Percentiles rank a stretch among this genome's conserved stretches.
Conservation (phyloP, 2,113 vertebrate genomes). For the Arvicanthis niloticus region DNA sequence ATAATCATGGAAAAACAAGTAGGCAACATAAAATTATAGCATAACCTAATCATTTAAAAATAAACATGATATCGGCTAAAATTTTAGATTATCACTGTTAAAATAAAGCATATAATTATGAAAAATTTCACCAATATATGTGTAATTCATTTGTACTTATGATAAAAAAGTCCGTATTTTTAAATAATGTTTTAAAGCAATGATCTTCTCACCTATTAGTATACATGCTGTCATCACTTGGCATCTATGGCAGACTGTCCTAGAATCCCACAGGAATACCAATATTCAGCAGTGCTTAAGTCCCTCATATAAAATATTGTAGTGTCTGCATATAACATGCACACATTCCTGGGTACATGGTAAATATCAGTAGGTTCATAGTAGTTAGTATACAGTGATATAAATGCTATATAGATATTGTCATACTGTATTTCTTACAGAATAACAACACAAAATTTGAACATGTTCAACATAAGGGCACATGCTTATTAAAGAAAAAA, state of each 20-base stretch:
- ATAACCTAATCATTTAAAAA: neutral
- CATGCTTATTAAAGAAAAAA: neutral
- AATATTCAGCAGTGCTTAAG: neutral
- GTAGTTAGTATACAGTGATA: neutral
- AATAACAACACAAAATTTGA: neutral
- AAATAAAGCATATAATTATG: neutral
- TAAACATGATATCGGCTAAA: neutral
- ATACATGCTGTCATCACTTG: neutral
- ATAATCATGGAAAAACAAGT: neutral
- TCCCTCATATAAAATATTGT: neutral
- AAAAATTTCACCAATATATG: neutral
- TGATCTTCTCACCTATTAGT: neutral
- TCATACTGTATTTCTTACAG: neutral
- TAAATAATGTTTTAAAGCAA: neutral
- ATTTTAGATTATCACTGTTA: neutral
- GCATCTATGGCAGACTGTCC: neutral
- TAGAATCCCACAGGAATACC: neutral
- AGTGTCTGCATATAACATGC: neutral
- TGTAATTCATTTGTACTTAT: neutral
- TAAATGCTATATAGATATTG: neutral
- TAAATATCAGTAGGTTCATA: neutral
- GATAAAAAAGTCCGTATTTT: neutral
- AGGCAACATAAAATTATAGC: neutral
- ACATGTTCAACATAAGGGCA: neutral
- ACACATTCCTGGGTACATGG: neutral